Evolutionary conservation across 2,888 invertebrate genomes (phyloP), one percentile per base, ranked within the genome.

Genomic region (Drosophila demipolita): DNA sequence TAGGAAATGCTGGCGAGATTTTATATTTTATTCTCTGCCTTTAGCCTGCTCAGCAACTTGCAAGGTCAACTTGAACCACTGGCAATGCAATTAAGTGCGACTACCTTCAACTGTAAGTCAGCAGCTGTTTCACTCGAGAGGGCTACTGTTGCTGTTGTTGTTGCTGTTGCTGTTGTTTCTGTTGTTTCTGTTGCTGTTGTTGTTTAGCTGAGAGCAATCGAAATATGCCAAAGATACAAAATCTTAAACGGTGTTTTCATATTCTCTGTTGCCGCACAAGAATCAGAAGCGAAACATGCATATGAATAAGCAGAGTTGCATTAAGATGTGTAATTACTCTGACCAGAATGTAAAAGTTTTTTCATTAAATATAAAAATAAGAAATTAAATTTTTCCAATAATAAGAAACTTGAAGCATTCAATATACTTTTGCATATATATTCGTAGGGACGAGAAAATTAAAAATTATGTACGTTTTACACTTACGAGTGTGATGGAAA

Each of bases 11-110:
- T 67, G 58, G 23, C n/a, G 29, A 63, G 36, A 63, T 17, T 55
- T 45, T 45, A 35, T 52, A 54, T 23, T 58, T 36, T n/a, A 29
- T 59, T 58, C 36, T 53, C 53, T 53, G 65, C 52, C 65, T 76
- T 79, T 60, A 74, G 71, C 71, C 69, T 52, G 80, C 52, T 86
- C 73, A 83, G 77, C 81, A 81, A 70, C 60, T 74, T 49, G 54
- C 80, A 83, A 83, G 86, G 83, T 83, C 80, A 77, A 76, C 65
- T 62, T 73, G 74, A 70, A 83, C 67, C 60, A 73, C 54, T 80
- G 55, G 66, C 67, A 69, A 69, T 74, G 82, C 80, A 82, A 80
- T 82, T 78, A 82, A 84, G 65, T 50, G 52, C 66, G 62, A 63
- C 65, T 64, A 54, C 29, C 65, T 42, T 33, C 48, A 50, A 48